Conservation (phyloP, 2,888 invertebrate genomes). For the Erebia epiphron region DNA sequence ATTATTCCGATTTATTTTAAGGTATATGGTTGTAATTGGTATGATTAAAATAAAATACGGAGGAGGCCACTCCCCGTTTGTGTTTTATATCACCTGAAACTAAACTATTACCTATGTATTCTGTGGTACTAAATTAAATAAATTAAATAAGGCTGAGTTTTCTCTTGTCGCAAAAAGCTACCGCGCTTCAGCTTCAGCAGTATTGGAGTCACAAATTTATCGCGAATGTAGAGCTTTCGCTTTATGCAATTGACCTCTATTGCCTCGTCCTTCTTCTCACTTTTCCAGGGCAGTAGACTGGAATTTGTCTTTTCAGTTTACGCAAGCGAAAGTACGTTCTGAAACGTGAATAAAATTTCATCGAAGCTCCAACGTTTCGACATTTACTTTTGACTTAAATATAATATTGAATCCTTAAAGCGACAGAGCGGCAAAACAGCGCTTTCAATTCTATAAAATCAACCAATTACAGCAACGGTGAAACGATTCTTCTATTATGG, state of each 20-base stretch:
- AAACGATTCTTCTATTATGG: slow-evolving; percentile 5
- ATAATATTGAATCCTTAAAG: slow-evolving; percentile 22
- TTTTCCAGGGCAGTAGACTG: neutral
- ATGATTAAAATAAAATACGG: too few species aligned
- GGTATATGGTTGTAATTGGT: too few species aligned
- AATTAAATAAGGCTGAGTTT: too few species aligned
- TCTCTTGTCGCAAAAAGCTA: too few species aligned
- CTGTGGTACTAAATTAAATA: too few species aligned
- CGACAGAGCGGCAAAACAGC: slow-evolving; percentile 12
- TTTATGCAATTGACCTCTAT: neutral
- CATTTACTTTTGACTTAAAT: slow-evolving; percentile 20
- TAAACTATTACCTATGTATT: too few species aligned
- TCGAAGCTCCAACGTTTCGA: slow-evolving; percentile 7
- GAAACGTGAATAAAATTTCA: slow-evolving; percentile 25
- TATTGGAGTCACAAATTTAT: neutral
- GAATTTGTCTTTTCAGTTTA: slow-evolving; percentile 17
- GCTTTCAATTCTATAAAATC: neutral
- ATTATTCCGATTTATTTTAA: too few species aligned
- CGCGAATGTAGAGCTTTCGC: neutral
- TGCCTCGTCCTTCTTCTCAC: neutral
- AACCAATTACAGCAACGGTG: neutral
- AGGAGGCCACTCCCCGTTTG: too few species aligned
- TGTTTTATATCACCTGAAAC: too few species aligned
- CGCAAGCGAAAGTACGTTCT: slow-evolving; percentile 19
- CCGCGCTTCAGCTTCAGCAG: neutral